Base-by-base conservation (phyloP, 1,140 invertebrate genomes). In the Monomorium pharaonis region DNA sequence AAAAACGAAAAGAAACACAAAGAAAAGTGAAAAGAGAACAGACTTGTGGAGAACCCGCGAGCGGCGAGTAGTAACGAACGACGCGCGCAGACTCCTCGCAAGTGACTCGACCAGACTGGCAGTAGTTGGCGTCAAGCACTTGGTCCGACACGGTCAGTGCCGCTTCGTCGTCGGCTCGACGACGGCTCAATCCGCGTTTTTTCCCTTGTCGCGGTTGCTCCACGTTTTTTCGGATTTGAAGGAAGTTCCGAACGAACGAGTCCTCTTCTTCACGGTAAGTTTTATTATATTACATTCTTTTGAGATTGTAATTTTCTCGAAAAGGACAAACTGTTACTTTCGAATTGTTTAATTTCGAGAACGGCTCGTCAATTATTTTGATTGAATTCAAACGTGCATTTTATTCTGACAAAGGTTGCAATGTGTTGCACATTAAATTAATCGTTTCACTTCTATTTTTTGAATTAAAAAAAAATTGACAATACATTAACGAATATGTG, bases 81-180 rank as follows among this genome's bases (percentile, higher is more conserved):
- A 74, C 27, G 54, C 69, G 78, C 78, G 78, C 78, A 83, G 78
- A 83, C 67, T 74, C 78, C 78, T 74, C 54, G 49, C 69, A 74
- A 54, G 54, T 69, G 33, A 47, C 65, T 70, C 65, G 51, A 14
- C 1, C 51, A 44, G 58, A 78, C 78, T 81, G 37, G 67, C 67
- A 83, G 78, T 83, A 83, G 78, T 83, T 54, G 4, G 51, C 60
- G 69, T 74, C 67, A 83, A 83, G 78, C 78, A 42, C 33, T 83
- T 54, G 65, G 18, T 21, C 78, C 51, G 78, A 74, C 78, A 44
- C 78, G 63, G 54, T 86, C 84, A 89, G 88, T 89, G 54, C 65
- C 63, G 84, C 27, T 30, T 74, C 58, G 75, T 58, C 87, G 51
- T 67, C 65, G 63, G 33, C 0, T 83, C 33, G 56, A 44, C 24